phyloP scores from a whole-genome alignment of 1,140 invertebrate genomes.

The Euwallacea similis region DNA sequence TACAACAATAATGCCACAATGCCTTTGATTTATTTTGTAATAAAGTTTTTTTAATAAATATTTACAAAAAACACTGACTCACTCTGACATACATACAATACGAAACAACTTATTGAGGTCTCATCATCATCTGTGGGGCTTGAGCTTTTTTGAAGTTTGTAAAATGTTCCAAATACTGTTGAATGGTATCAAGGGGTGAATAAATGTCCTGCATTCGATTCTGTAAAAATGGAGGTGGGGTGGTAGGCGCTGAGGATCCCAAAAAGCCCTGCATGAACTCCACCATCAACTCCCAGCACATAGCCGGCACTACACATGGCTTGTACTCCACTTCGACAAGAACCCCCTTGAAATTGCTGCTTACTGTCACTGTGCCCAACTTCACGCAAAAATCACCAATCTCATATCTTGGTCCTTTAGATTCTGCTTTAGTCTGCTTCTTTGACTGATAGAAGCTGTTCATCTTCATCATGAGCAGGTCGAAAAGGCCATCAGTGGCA shows the following conservation, averaged over 20 bases:
- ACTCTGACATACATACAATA: no score
- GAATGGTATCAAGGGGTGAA: constrained; percentile 86
- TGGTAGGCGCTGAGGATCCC: constrained; percentile 70
- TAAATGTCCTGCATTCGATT: constrained; percentile 85
- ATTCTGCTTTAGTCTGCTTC: constrained; percentile 83
- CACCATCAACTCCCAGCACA: constrained; percentile 88
- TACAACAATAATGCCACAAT: no score
- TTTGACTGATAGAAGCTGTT: constrained; percentile 84
- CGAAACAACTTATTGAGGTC: constrained; percentile 24
- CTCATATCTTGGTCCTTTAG: constrained; percentile 90
- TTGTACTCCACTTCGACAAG: constrained; percentile 94
- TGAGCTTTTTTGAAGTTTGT: constrained; percentile 80
- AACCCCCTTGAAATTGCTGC: constrained; percentile 91
- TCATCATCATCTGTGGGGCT: constrained; percentile 51
- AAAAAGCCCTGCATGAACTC: constrained; percentile 93
- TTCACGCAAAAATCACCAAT: constrained; percentile 94
- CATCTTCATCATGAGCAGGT: constrained; percentile 88
- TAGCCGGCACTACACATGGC: constrained; percentile 82
- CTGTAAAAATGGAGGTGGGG: constrained; percentile 66
- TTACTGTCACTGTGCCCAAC: constrained; percentile 89
- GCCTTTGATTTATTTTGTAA: no score
- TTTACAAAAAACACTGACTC: no score
- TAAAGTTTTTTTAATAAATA: no score
- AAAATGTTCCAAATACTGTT: constrained; percentile 95
- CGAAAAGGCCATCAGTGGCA: constrained; percentile 88